phyloP scores from a whole-genome alignment of 2,113 vertebrate species.

The Sclerurus mexicanus region DNA sequence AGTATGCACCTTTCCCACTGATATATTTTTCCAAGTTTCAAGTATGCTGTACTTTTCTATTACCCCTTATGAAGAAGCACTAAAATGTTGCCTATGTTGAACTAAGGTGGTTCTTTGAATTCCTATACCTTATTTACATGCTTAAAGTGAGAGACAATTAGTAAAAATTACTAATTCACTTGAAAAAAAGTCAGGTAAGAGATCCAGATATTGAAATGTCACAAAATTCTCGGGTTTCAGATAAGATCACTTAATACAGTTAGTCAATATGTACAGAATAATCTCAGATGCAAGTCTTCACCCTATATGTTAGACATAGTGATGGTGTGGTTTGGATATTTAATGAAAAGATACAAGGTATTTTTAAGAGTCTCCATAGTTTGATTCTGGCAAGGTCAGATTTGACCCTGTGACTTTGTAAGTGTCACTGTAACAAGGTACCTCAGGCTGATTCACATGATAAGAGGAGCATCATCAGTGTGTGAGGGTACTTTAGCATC shows the following conservation, averaged over 20 bases:
- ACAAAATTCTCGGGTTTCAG: not conserved
- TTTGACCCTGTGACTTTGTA: not conserved
- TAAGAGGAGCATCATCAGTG: not conserved
- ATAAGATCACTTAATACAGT: not conserved
- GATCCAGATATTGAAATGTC: not conserved
- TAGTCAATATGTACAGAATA: not conserved
- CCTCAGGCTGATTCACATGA: not conserved
- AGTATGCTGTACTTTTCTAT: not conserved
- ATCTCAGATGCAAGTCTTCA: not conserved
- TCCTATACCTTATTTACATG: not conserved
- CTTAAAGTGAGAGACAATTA: not conserved
- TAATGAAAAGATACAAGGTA: not conserved
- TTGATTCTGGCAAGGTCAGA: not conserved
- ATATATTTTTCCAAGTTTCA: not conserved
- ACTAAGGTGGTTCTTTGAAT: not conserved
- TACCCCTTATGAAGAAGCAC: not conserved
- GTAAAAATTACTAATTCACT: not conserved
- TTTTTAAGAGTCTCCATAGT: not conserved
- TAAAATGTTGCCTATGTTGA: not conserved
- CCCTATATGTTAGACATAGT: not conserved
- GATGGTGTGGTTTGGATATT: not conserved
- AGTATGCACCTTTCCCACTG: not conserved
- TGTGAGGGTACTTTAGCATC: not conserved
- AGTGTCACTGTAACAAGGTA: not conserved
- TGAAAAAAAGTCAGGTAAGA: not conserved